Percentiles rank a stretch among this genome's conserved stretches.
Evolutionary conservation across 2,888 invertebrate genomes (phyloP).

Genomic region (Clunio marinus): DNA sequence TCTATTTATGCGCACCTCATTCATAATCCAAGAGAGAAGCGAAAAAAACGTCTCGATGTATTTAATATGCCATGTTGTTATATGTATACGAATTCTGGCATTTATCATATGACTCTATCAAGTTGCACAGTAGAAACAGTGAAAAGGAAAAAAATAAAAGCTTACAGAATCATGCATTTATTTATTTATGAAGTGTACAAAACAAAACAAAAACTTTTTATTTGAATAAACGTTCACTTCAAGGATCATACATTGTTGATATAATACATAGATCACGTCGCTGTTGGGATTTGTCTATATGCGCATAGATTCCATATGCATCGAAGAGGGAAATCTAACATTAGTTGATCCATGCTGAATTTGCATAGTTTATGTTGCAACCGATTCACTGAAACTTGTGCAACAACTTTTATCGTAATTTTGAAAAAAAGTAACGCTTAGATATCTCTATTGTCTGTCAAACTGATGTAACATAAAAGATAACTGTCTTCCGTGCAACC

Average conservation of each 20-base stretch:
- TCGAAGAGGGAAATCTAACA: too few species aligned
- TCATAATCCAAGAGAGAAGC: neutral
- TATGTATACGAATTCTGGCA: neutral
- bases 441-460: slow-evolving; percentile 39
- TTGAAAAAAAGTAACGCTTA: slow-evolving; percentile 11
- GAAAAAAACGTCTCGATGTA: neutral
- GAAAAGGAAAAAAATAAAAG: neutral
- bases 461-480: slow-evolving; percentile 35
- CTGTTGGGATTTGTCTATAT: too few species aligned
- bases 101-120: neutral
- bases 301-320: too few species aligned
- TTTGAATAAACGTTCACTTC: neutral
- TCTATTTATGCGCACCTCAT: neutral
- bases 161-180: neutral
- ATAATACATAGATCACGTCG: too few species aligned
- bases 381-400: too few species aligned
- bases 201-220: neutral
- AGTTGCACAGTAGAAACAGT: neutral
- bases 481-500: neutral
- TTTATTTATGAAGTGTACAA: too few species aligned
- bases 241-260: too few species aligned
- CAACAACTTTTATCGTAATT: too few species aligned
- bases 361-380: too few species aligned
- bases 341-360: too few species aligned
- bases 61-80: neutral